Evolutionary conservation across 2,888 invertebrate species (phyloP).

Genomic region (Drosophila algonquin): DNA sequence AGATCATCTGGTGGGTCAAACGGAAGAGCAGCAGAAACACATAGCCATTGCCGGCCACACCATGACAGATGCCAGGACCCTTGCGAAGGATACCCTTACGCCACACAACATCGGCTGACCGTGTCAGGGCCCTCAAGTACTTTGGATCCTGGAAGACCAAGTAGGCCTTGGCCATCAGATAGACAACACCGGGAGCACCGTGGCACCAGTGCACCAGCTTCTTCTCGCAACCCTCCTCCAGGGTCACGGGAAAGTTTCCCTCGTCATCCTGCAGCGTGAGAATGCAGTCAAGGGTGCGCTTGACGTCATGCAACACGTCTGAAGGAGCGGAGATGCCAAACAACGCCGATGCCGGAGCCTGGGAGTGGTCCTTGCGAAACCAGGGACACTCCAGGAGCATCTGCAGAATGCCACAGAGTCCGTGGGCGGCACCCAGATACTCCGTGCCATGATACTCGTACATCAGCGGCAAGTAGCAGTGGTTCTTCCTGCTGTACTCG

Average conservation of each 20-base stretch:
- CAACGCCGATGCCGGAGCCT: no score
- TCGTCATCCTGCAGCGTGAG: conserved; percentile 86
- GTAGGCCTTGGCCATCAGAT: conserved; percentile 92
- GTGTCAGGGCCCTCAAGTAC: conserved; percentile 88
- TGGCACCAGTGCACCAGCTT: conserved; percentile 96
- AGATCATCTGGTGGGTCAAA: conserved; percentile 88
- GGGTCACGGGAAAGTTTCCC: conserved; percentile 91
- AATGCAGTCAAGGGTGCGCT: conserved; percentile 87
- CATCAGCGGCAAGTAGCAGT: conserved; percentile 90
- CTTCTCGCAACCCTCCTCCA: conserved; percentile 87
- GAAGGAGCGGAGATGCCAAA: conserved; percentile 51
- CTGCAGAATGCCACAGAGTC: conserved; percentile 88
- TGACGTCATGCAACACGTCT: conserved; percentile 85
- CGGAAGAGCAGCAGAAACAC: conserved; percentile 91
- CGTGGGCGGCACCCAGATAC: conserved; percentile 87
- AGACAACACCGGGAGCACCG: conserved; percentile 92
- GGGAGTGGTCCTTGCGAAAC: conserved; percentile 75
- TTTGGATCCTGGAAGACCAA: conserved; percentile 89
- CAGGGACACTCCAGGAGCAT: conserved; percentile 86
- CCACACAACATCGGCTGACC: conserved; percentile 92
- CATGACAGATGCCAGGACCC: conserved; percentile 96
- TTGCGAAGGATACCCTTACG: conserved; percentile 91
- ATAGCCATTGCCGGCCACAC: conserved; percentile 93
- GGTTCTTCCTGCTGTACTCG: conserved; percentile 86
- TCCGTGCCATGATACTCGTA: conserved; percentile 86